Conservation (phyloP, 1,140 invertebrate genomes). For the Drosophila sturtevanti region DNA sequence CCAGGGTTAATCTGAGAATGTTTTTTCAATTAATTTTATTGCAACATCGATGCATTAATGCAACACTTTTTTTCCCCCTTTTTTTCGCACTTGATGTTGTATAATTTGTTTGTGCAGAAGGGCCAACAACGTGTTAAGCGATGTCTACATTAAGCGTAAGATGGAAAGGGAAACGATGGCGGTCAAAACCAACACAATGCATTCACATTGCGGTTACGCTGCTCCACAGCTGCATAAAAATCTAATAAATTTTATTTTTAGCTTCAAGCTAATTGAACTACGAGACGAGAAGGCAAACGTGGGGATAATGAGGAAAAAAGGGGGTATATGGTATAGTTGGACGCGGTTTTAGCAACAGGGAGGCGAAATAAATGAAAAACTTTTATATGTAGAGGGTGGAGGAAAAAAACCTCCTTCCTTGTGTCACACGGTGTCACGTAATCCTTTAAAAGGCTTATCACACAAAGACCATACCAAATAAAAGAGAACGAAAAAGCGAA, state of each 20-base stretch:
- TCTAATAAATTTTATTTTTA: slow-evolving; percentile 65
- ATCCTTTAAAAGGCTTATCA: slow-evolving; percentile 11
- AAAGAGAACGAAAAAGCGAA: neutral
- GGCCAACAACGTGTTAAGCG: slow-evolving; percentile 14
- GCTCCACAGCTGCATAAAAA: slow-evolving; percentile 47
- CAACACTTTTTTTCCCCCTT: neutral
- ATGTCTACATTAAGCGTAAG: slow-evolving; percentile 6
- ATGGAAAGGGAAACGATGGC: neutral
- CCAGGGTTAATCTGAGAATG: neutral
- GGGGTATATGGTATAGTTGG: slow-evolving; percentile 21
- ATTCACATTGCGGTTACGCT: slow-evolving; percentile 8
- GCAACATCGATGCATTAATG: neutral
- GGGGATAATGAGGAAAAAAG: neutral
- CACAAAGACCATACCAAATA: neutral
- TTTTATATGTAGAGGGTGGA: slow-evolving; percentile 31
- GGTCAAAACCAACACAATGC: slow-evolving; percentile 11
- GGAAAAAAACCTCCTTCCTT: neutral
- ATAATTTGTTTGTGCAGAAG: slow-evolving; percentile 1
- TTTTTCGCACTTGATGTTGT: slow-evolving; percentile 1
- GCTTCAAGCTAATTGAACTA: slow-evolving; percentile 46
- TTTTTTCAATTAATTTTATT: neutral
- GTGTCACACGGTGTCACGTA: slow-evolving; percentile 1
- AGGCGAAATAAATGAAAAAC: slow-evolving; percentile 9
- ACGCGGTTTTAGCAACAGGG: slow-evolving; percentile 5
- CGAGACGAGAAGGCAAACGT: neutral